These are phyloP conservation scores for Agrochola macilenta DNA, from an alignment of 2,888 invertebrate species.

Conservation along the genomic window DNA sequence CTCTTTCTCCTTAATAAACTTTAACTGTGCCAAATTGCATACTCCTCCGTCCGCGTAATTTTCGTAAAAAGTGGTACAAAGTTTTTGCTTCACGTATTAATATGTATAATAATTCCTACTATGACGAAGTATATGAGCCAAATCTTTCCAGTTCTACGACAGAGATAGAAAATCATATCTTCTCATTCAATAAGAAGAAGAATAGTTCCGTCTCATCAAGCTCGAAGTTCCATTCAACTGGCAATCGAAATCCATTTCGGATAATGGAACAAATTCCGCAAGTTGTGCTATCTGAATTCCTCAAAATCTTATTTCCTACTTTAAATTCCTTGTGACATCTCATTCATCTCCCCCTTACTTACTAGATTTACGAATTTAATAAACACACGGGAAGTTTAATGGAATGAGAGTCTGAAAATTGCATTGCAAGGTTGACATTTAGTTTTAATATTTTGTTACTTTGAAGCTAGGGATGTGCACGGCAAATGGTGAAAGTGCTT, in stretches of 20 bases:
- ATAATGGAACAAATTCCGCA: conserved; percentile 35
- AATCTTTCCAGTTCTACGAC: not conserved
- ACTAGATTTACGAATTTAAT: conserved; percentile 40
- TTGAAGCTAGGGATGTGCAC: not conserved
- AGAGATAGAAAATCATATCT: not conserved
- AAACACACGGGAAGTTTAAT: conserved; percentile 18
- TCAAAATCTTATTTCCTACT: conserved; percentile 23
- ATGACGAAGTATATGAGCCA: too few relatives aligned
- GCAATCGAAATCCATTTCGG: conserved; percentile 33
- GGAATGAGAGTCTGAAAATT: conserved; percentile 14
- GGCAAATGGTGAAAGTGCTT: not conserved
- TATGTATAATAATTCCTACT: too few relatives aligned
- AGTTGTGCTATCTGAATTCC: conserved; percentile 28
- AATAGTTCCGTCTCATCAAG: conserved; percentile 10
- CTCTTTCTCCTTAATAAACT: too few relatives aligned
- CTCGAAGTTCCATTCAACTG: not conserved
- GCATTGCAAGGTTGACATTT: conserved; percentile 8
- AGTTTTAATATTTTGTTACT: not conserved
- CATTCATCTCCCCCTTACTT: not conserved
- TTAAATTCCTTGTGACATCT: conserved; percentile 15
- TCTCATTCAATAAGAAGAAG: not conserved
- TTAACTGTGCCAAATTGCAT: too few relatives aligned
- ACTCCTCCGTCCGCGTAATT: too few relatives aligned
- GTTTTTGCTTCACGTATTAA: too few relatives aligned
- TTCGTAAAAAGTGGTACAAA: too few relatives aligned